Percentiles rank a stretch among this genome's conserved stretches.
Conservation (phyloP, 2,888 invertebrate species). For the Cheilosia variabilis region DNA sequence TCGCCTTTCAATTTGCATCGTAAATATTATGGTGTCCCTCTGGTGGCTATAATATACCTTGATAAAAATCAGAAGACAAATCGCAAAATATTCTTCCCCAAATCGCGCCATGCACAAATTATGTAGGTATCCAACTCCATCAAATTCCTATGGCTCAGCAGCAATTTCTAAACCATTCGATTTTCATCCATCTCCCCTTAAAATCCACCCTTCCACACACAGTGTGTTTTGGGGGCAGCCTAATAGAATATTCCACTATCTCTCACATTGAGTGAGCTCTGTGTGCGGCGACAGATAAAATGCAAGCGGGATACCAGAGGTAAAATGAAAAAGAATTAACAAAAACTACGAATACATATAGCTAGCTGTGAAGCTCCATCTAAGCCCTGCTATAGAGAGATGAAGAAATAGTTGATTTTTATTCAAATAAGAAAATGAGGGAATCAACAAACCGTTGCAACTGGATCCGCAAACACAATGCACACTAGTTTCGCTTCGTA, state of each 20-base stretch:
- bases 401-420: constrained; percentile 57
- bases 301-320: not conserved
- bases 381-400: not conserved
- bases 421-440: constrained; percentile 64
- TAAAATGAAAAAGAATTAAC: not conserved
- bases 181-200: constrained; percentile 13
- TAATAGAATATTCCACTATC: constrained; percentile 30
- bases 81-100: not conserved
- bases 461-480: constrained; percentile 88
- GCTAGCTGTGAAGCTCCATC: not conserved
- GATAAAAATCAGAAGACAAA: not conserved
- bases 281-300: not conserved
- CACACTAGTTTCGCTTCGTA: constrained; percentile 88
- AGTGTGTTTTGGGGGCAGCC: not conserved
- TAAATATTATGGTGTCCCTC: no score
- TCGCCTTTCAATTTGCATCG: no score
- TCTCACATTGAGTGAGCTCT: not conserved
- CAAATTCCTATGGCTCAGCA: constrained; percentile 3
- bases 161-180: constrained; percentile 1
- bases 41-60: not conserved
- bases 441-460: constrained; percentile 86
- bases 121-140: not conserved
- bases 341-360: not conserved
- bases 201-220: not conserved
- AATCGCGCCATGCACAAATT: not conserved